Conservation (phyloP, 2,113 vertebrate genomes). For the Mastomys coucha region DNA sequence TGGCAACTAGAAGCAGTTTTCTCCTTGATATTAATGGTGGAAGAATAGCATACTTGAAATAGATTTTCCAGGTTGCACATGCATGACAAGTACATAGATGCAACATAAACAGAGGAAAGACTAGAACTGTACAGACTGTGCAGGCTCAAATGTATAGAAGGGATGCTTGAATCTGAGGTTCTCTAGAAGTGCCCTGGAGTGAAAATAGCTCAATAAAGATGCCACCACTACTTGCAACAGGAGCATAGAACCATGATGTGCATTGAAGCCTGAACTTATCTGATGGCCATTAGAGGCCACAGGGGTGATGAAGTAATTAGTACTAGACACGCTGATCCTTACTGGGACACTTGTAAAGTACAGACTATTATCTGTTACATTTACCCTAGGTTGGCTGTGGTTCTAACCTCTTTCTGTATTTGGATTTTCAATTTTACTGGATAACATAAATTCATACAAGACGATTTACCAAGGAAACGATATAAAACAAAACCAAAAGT, state of each 20-base stretch:
- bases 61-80: too few relatives aligned
- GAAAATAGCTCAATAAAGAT: neutral
- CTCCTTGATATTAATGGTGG: neutral
- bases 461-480: neutral
- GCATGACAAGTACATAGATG: too few relatives aligned
- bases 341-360: neutral
- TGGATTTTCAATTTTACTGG: too few relatives aligned
- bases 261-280: too few relatives aligned
- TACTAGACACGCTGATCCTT: neutral
- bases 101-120: rapidly evolving
- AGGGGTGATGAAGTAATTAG: neutral
- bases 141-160: neutral
- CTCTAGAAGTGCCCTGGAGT: neutral
- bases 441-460: neutral
- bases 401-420: neutral
- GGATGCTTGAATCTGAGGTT: neutral
- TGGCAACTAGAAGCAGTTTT: too few relatives aligned
- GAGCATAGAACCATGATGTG: neutral
- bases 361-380: neutral
- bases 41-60: too few relatives aligned
- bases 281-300: neutral
- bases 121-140: neutral
- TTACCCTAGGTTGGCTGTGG: neutral
- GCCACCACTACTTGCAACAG: neutral
- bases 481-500: neutral